A percentile compares a stretch with the other conserved stretches of the same genome.
Evolutionary conservation across 2,888 invertebrate genomes (phyloP).

Genomic region (Trissonchulus sp.): DNA sequence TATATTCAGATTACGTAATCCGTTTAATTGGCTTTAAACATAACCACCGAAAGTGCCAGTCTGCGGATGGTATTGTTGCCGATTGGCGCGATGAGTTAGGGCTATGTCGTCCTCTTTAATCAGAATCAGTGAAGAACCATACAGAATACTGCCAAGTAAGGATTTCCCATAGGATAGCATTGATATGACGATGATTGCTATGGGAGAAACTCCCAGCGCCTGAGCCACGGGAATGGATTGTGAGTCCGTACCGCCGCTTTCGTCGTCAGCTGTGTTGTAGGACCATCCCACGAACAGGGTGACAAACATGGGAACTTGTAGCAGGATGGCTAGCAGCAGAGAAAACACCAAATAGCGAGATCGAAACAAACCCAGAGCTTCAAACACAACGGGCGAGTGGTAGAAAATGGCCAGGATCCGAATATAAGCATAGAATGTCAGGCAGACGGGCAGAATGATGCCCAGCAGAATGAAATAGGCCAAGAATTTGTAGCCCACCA

Average conservation of each 20-base stretch:
- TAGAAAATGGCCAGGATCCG: constrained; percentile 49
- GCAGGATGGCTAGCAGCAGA: constrained; percentile 40
- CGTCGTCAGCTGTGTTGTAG: not conserved
- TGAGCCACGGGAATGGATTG: not conserved
- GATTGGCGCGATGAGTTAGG: constrained; percentile 33
- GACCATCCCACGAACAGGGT: constrained; percentile 9
- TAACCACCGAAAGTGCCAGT: not conserved
- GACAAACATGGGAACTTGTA: constrained; percentile 21
- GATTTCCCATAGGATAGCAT: constrained; percentile 8
- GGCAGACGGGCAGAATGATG: constrained; percentile 38
- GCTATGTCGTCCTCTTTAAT: constrained; percentile 52
- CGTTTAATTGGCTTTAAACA: too few relatives aligned
- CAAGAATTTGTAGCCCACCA: constrained; percentile 48
- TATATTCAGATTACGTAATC: too few relatives aligned
- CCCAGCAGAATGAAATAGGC: constrained; percentile 49
- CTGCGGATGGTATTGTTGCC: not conserved
- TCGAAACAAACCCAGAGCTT: constrained; percentile 48
- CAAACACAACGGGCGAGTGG: constrained; percentile 50
- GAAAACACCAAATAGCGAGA: constrained; percentile 48
- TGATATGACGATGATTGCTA: constrained; percentile 6
- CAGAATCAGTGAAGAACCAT: constrained; percentile 47
- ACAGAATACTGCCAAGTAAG: constrained; percentile 35
- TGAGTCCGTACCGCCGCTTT: not conserved
- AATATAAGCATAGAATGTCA: constrained; percentile 48
- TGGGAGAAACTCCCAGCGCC: constrained; percentile 9